phyloP scores from a whole-genome alignment of 2,888 invertebrate species.

The Liposcelis brunnea region DNA sequence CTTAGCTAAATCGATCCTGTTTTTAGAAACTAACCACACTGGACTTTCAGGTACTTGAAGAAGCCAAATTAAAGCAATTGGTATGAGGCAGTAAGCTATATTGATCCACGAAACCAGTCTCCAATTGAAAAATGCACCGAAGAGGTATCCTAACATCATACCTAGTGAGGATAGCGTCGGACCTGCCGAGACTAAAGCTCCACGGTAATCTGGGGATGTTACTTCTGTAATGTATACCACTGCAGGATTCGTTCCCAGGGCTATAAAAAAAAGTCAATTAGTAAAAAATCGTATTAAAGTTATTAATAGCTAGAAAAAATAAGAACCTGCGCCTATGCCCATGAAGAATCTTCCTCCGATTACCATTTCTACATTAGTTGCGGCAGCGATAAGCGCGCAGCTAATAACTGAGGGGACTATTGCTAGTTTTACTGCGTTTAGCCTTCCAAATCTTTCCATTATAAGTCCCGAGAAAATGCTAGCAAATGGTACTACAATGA shows the following conservation, averaged over 20 bases:
- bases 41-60: slow-evolving; percentile 37
- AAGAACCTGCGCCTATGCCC: slow-evolving; percentile 32
- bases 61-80: slow-evolving; percentile 25
- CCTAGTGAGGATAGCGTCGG: slow-evolving; percentile 40
- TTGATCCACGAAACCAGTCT: slow-evolving; percentile 36
- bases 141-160: slow-evolving; percentile 37
- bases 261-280: slow-evolving; percentile 20
- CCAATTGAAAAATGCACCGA: slow-evolving; percentile 37
- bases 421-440: slow-evolving; percentile 36
- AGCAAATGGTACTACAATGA: slow-evolving; percentile 35
- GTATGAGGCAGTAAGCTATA: slow-evolving; percentile 33
- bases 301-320: background rate
- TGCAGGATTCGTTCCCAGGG: slow-evolving; percentile 39
- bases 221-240: slow-evolving; percentile 44
- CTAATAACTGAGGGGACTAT: slow-evolving; percentile 35
- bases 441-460: slow-evolving; percentile 36
- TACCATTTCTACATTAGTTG: slow-evolving; percentile 32
- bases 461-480: slow-evolving; percentile 34
- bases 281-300: background rate
- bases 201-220: slow-evolving; percentile 37
- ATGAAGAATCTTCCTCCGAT: slow-evolving; percentile 34
- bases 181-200: slow-evolving; percentile 38
- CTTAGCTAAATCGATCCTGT: slow-evolving; percentile 34
- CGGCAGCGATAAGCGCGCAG: slow-evolving; percentile 36
- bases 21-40: slow-evolving; percentile 38